Evolutionary conservation across 2,113 vertebrate species (phyloP), one percentile per base, ranked within the genome.

Genomic region (Urocolius indicus): DNA sequence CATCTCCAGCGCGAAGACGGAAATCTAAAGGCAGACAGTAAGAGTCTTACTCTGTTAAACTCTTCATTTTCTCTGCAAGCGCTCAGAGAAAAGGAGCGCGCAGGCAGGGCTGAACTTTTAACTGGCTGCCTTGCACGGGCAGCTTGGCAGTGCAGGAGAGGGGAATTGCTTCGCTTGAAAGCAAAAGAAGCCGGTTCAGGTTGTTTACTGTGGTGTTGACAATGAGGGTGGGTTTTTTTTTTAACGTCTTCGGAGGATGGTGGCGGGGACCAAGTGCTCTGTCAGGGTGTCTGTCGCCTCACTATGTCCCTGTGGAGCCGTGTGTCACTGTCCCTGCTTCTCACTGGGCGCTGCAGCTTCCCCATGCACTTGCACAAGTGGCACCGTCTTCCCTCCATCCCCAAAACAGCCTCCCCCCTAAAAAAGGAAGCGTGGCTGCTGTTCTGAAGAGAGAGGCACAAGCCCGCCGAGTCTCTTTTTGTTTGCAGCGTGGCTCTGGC

Each of bases 1-100:
- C 97, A 98, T 98, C 97, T 97, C 94, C 97, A 94, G 97, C 96
- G 91, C 76, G 97, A 97, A 95, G 97, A 98, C 98, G 95, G 98
- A 97, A 98, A 98, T 96, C 97, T 98, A 96, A 93, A 97, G 98
- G 95, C 97, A 87, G 94, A 96, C 96, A 97, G 98, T 92, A 97
- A 97, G 97, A 93, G 96, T 41, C 96, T 96, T 74, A 92, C 96
- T 96, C 98, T 93, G 94, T 95, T 97, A 96, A 97, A 98, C 96
- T 97, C 98, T 97, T 96, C 98, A 68, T 97, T 97, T 97, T 97
- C 97, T 96, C 97, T 74, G 97, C 86, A 93, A 98, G 98, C 85
- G 86, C 96, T 97, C 90, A 26, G 95, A 97, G 92, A 32, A 62
- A 1, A 81, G 89, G 72, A 90, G 93, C 62, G 8, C 26, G 93